phyloP scores from a whole-genome alignment of 2,113 vertebrate genomes.

The Melozone crissalis region DNA sequence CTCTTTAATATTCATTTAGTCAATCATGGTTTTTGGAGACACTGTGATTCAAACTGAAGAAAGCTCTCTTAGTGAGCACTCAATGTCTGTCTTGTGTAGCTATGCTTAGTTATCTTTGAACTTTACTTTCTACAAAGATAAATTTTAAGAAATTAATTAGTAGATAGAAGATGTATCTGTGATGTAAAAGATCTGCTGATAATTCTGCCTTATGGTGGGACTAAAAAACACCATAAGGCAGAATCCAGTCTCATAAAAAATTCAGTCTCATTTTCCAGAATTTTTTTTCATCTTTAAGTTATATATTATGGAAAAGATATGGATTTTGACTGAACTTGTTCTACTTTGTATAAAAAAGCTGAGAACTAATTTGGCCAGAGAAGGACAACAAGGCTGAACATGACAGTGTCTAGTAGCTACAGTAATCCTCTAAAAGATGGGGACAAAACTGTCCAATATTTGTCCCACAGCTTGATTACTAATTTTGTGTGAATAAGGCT shows the following conservation, averaged over 20 bases:
- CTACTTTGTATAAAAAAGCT: not conserved
- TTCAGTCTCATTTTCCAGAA: not conserved
- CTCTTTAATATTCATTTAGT: not conserved
- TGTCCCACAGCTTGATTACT: not conserved
- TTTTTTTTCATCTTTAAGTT: not conserved
- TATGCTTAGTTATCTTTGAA: not conserved
- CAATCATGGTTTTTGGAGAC: not conserved
- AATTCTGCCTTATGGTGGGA: not conserved
- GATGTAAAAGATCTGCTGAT: not conserved
- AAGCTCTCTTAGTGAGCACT: not conserved
- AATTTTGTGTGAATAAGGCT: not conserved
- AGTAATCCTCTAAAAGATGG: not conserved
- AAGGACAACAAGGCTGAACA: not conserved
- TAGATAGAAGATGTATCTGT: not conserved
- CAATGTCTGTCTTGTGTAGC: not conserved
- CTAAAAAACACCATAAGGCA: not conserved
- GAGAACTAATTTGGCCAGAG: not conserved
- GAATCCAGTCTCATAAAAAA: too few species aligned
- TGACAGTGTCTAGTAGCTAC: not conserved
- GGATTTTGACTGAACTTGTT: not conserved
- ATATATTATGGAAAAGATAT: not conserved
- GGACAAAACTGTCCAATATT: not conserved
- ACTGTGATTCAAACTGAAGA: not conserved
- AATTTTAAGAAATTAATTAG: not conserved
- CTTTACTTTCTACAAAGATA: not conserved